phyloP scores from a whole-genome alignment of 2,797 vertebrate genomes.

The Rhodeus uyekii region DNA sequence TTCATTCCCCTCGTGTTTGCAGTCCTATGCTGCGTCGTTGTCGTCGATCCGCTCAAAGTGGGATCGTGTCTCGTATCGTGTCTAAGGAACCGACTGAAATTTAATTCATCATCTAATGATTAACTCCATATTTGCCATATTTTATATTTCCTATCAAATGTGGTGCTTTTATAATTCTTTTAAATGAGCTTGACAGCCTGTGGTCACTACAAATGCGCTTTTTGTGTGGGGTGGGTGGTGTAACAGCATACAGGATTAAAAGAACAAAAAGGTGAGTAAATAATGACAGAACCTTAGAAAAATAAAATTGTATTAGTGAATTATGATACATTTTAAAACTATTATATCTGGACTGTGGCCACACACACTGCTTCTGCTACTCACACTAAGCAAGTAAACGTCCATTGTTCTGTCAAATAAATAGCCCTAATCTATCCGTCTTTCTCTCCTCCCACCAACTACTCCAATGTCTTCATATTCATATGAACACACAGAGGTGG shows the following conservation, averaged over 20 bases:
- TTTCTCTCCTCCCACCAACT: conserved; percentile 64
- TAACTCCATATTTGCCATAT: neutral
- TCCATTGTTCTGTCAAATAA: conserved; percentile 60
- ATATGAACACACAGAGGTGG: conserved; percentile 63
- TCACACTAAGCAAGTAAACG: conserved; percentile 42
- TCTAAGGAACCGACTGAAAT: too few species aligned
- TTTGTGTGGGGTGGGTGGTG: neutral
- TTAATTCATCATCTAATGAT: neutral
- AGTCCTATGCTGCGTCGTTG: too few species aligned
- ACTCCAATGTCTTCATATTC: conserved; percentile 64
- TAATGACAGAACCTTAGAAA: neutral
- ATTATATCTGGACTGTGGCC: neutral
- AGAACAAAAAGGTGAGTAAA: neutral
- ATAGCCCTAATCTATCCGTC: conserved; percentile 55
- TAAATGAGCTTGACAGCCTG: neutral
- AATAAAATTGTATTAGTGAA: conserved; percentile 12
- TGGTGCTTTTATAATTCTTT: neutral
- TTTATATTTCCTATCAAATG: neutral
- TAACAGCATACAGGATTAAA: neutral
- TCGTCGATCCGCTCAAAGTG: too few species aligned
- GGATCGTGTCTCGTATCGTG: too few species aligned
- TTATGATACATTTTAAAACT: conserved; percentile 13
- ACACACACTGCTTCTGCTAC: conserved; percentile 12
- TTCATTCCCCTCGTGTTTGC: too few species aligned
- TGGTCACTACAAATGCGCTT: neutral